Conservation (phyloP, 1,140 invertebrate species). For the Drosophila biarmipes region DNA sequence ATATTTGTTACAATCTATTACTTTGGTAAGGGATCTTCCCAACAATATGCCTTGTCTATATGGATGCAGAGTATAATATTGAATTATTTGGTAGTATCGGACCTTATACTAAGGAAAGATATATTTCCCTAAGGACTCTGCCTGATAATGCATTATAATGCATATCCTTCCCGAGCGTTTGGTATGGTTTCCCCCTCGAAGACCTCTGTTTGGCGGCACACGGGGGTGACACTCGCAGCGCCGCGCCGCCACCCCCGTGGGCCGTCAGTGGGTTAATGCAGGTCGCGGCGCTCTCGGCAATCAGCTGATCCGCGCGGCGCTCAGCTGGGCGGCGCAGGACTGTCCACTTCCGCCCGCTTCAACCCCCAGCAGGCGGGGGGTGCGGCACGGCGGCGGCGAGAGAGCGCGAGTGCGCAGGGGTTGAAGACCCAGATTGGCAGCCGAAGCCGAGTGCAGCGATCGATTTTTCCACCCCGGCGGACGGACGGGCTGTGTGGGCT, state of each 20-base stretch:
- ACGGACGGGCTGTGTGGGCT: conserved; percentile 17
- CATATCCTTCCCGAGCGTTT: background rate
- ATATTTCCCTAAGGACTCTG: too few relatives aligned
- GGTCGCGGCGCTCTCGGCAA: conserved; percentile 40
- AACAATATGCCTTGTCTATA: too few relatives aligned
- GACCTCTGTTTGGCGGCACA: background rate
- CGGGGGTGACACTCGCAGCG: background rate
- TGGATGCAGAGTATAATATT: too few relatives aligned
- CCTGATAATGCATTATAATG: too few relatives aligned
- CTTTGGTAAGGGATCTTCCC: too few relatives aligned
- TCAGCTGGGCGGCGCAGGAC: conserved; percentile 56
- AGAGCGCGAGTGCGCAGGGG: conserved; percentile 32
- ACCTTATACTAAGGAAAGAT: too few relatives aligned
- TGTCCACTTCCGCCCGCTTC: conserved; percentile 64
- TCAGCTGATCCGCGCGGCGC: conserved; percentile 29
- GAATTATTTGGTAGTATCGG: too few relatives aligned
- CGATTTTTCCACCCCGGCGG: conserved; percentile 72
- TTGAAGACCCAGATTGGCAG: conserved; percentile 72
- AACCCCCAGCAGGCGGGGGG: conserved; percentile 24
- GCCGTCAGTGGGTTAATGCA: conserved; percentile 58
- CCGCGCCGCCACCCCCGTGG: background rate
- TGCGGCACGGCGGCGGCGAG: background rate
- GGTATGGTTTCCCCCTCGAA: background rate
- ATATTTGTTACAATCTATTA: too few relatives aligned
- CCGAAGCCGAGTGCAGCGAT: conserved; percentile 54